A percentile compares a stretch with the other conserved stretches of the same genome.
phyloP scores from a whole-genome alignment of 2,113 vertebrate species.

The Oophaga pumilio region DNA sequence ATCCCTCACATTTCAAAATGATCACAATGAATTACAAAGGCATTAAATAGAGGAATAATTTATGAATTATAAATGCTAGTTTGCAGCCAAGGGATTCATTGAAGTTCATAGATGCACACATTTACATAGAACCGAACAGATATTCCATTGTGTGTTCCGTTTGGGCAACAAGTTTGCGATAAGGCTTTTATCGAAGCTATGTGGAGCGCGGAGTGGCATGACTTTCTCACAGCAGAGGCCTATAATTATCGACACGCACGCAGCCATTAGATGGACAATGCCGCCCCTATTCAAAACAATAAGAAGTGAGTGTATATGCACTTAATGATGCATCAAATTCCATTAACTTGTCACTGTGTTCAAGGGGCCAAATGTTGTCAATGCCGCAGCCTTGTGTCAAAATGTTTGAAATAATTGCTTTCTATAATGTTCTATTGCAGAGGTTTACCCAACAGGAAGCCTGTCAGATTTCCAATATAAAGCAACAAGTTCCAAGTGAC shows the following conservation, averaged over 20 bases:
- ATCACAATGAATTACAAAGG: conserved; percentile 52
- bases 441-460: no score
- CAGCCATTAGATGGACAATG: conserved; percentile 13
- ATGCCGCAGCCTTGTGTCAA: conserved; percentile 12
- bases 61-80: conserved; percentile 52
- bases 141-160: conserved; percentile 27
- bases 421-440: neutral
- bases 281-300: conserved; percentile 17
- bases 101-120: conserved; percentile 45
- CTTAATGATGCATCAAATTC: conserved; percentile 41
- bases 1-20: conserved; percentile 43
- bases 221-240: neutral
- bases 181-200: conserved; percentile 31
- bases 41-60: conserved; percentile 56
- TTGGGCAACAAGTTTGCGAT: conserved; percentile 39
- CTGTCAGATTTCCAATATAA: neutral
- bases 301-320: conserved; percentile 7
- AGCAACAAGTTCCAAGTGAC: neutral
- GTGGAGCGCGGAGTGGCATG: neutral
- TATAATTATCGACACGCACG: conserved; percentile 29
- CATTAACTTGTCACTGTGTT: conserved; percentile 35
- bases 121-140: conserved; percentile 49
- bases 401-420: conserved; percentile 35
- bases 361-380: conserved; percentile 8
- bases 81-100: conserved; percentile 49